Conservation (phyloP, 2,113 vertebrate genomes). For the Sterrhoptilus dennistouni region DNA sequence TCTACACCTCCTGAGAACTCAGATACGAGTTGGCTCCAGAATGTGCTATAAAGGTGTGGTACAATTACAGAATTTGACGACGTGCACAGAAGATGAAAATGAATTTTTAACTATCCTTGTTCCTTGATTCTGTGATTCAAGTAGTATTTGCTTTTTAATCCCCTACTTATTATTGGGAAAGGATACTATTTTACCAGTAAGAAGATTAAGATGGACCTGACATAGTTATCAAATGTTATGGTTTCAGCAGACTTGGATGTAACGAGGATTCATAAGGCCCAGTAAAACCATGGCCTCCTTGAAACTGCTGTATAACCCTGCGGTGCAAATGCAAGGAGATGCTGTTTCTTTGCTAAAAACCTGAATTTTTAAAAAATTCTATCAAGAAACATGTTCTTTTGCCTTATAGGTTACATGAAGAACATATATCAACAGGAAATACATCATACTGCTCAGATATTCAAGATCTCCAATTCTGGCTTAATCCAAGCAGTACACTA, state of each 20-base stretch:
- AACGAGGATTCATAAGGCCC: background rate
- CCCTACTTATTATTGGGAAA: background rate
- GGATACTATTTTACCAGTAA: background rate
- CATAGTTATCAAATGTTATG: background rate
- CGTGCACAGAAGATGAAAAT: background rate
- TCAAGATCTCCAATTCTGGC: background rate
- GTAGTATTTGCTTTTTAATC: background rate
- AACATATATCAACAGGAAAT: background rate
- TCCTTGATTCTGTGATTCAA: background rate
- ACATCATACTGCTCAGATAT: background rate
- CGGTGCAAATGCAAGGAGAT: background rate
- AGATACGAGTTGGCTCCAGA: fast-evolving
- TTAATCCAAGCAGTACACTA: background rate
- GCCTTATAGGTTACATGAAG: background rate
- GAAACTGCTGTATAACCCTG: background rate
- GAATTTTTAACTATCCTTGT: background rate
- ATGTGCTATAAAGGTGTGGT: background rate
- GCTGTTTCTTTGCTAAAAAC: background rate
- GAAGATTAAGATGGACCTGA: background rate
- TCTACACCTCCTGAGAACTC: background rate
- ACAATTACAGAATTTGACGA: background rate
- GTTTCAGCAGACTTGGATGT: background rate
- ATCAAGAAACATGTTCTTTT: background rate
- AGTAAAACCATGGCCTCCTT: background rate
- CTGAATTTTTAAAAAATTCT: background rate